These are phyloP conservation scores for Calosoma granatense DNA, from an alignment of 1,140 invertebrate species.

Conservation along the genomic window DNA sequence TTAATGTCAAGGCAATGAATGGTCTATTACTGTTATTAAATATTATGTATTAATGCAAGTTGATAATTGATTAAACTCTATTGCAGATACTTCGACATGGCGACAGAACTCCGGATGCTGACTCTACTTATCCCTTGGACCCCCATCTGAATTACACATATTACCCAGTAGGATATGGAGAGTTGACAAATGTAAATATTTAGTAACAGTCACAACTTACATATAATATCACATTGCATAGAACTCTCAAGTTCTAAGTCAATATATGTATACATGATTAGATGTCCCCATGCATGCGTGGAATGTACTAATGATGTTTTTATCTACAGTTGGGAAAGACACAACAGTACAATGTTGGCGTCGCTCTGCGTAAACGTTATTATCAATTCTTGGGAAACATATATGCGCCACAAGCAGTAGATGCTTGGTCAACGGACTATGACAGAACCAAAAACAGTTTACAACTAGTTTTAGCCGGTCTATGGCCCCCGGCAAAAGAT, in stretches of 20 bases:
- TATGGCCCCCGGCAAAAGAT: slow-evolving; percentile 46
- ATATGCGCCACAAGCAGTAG: slow-evolving; percentile 36
- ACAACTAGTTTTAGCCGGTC: slow-evolving; percentile 55
- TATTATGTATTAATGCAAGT: no score
- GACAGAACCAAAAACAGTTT: slow-evolving; percentile 57
- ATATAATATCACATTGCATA: no score
- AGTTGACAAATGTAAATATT: slow-evolving; percentile 40
- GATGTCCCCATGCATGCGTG: no score
- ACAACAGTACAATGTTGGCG: slow-evolving; percentile 46
- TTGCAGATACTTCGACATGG: slow-evolving; percentile 43
- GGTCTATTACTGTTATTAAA: no score
- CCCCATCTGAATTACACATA: slow-evolving; percentile 36
- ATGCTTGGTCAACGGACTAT: slow-evolving; percentile 16
- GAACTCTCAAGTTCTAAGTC: no score
- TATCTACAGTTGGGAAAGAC: slow-evolving; percentile 44
- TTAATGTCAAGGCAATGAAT: no score
- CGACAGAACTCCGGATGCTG: slow-evolving; percentile 39
- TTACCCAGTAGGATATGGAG: slow-evolving; percentile 38
- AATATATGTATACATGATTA: slow-evolving; percentile 9
- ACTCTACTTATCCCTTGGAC: slow-evolving; percentile 34
- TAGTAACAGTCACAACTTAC: no score
- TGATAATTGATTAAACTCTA: no score
- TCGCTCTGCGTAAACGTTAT: slow-evolving; percentile 46
- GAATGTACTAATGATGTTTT: no score
- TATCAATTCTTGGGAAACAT: slow-evolving; percentile 40